These are phyloP conservation scores for Zosterops hypoxanthus DNA, from an alignment of 2,113 vertebrate genomes.

Conservation along the genomic window DNA sequence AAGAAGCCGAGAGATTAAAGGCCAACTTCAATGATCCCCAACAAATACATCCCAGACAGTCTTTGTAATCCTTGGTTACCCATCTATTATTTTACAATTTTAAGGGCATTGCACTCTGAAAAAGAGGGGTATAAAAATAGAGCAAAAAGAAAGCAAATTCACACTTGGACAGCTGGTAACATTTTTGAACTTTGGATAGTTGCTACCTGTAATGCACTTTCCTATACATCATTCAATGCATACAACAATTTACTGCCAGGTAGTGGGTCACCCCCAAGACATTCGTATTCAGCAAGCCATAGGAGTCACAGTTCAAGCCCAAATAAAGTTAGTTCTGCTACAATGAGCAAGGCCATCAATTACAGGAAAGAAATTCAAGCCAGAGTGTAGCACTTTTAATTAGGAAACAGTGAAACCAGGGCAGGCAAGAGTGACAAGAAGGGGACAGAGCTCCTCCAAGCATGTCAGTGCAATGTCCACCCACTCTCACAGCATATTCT, in stretches of 20 bases:
- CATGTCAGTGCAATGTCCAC: background rate
- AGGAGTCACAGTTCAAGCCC: background rate
- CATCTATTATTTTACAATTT: slow-evolving; percentile 9
- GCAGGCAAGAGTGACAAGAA: background rate
- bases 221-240: background rate
- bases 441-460: background rate
- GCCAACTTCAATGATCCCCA: background rate
- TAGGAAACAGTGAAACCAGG: background rate
- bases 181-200: background rate
- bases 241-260: background rate
- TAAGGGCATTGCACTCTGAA: background rate
- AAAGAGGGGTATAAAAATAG: background rate
- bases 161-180: background rate
- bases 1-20: slow-evolving; percentile 46
- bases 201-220: background rate
- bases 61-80: background rate
- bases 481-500: background rate
- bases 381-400: background rate
- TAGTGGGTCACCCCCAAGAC: background rate
- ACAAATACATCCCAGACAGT: background rate
- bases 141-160: background rate
- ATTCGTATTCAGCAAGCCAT: background rate
- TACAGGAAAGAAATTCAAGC: background rate
- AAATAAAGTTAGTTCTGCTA: background rate
- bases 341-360: background rate